Percentiles rank a stretch among this genome's conserved stretches.
Conservation (phyloP, 2,113 vertebrate species). For the Trematomus loennbergii region DNA sequence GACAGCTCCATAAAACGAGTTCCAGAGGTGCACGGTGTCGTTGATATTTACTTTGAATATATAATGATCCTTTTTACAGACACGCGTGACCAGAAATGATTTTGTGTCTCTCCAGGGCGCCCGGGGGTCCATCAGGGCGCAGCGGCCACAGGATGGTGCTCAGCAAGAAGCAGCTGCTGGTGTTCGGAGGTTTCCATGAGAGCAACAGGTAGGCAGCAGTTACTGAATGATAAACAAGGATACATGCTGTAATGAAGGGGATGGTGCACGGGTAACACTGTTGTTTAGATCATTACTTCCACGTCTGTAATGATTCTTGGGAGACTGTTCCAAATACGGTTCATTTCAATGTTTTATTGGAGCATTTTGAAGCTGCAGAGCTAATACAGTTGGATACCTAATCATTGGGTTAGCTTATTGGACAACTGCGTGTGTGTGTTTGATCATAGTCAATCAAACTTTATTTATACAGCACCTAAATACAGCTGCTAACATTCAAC, state of each 20-base stretch:
- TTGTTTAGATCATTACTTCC: background rate
- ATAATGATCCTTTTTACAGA: background rate
- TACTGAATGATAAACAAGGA: background rate
- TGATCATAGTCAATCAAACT: no score
- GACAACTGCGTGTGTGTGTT: background rate
- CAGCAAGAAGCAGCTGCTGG: constrained; percentile 90
- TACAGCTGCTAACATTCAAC: background rate
- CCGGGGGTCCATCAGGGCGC: constrained; percentile 92
- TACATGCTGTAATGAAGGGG: background rate
- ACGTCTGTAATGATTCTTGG: background rate
- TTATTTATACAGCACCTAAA: no score
- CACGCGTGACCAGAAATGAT: background rate
- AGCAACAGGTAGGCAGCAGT: constrained; percentile 85
- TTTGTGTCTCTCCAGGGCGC: constrained; percentile 78
- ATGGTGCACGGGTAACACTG: background rate
- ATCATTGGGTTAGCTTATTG: background rate
- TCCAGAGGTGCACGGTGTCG: background rate
- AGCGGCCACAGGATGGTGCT: constrained; percentile 96
- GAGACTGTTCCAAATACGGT: background rate
- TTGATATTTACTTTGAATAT: background rate
- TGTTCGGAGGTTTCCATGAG: constrained; percentile 98
- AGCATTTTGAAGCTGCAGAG: background rate
- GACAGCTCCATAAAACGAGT: background rate
- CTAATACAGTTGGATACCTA: background rate
- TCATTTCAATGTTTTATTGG: background rate